Percentiles rank a stretch among this genome's conserved stretches.
phyloP scores from a whole-genome alignment of 2,888 invertebrate species.

The Pedicia rivosa region DNA sequence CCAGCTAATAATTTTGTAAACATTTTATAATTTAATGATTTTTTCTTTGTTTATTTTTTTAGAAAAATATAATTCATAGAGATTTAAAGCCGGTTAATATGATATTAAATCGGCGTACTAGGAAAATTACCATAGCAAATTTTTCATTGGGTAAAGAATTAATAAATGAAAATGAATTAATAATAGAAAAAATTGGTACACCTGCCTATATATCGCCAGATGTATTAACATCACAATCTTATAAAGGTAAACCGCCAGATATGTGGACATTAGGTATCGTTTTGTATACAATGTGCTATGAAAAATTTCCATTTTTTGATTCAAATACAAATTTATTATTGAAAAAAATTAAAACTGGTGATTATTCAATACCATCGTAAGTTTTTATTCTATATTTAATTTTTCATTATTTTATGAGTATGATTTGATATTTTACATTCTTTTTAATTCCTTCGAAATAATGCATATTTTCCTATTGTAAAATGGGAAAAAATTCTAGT shows the following conservation, averaged over 20 bases:
- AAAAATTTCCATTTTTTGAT: constrained; percentile 69
- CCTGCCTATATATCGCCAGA: constrained; percentile 72
- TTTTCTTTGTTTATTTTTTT: constrained; percentile 21
- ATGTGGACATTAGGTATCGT: constrained; percentile 74
- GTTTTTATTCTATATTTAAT: constrained; percentile 17
- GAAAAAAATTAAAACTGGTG: constrained; percentile 56
- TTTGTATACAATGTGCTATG: constrained; percentile 62
- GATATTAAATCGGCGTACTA: constrained; percentile 50
- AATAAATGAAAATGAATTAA: constrained; percentile 37
- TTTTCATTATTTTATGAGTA: no score
- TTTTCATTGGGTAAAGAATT: constrained; percentile 46
- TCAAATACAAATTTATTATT: constrained; percentile 56
- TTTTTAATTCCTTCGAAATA: no score
- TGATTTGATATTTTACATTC: no score
- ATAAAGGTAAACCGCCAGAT: constrained; percentile 63
- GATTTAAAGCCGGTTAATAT: constrained; percentile 65
- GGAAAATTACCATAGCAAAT: constrained; percentile 51
- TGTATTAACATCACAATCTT: constrained; percentile 58
- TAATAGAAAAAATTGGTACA: constrained; percentile 46
- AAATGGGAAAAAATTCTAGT: no score
- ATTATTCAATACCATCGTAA: constrained; percentile 57
- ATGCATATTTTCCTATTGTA: no score
- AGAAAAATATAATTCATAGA: constrained; percentile 62
- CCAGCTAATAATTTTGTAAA: no score
- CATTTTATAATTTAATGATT: no score